phyloP scores from a whole-genome alignment of 2,113 vertebrate genomes.

The Ursus arctos region DNA sequence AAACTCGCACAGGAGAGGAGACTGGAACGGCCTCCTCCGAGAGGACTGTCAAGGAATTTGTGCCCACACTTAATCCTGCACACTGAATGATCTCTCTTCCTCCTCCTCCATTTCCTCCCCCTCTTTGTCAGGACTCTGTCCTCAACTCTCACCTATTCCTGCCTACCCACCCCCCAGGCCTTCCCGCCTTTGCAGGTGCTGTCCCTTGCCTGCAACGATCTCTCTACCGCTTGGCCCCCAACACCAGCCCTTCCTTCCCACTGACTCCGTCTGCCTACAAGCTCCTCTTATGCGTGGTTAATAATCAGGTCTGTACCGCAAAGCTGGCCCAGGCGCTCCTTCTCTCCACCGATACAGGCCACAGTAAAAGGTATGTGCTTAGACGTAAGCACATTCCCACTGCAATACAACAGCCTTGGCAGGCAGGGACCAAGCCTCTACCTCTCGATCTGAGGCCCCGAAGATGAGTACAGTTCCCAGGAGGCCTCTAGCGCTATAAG shows the following conservation, averaged over 20 bases:
- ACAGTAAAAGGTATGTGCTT: neutral
- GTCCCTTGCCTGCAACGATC: neutral
- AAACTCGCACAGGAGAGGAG: neutral
- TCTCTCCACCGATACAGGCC: neutral
- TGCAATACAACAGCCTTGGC: rapidly evolving
- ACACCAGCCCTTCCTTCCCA: neutral
- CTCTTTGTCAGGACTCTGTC: neutral
- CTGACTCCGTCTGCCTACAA: neutral
- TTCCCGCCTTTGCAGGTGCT: neutral
- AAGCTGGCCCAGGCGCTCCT: neutral
- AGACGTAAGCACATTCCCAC: neutral
- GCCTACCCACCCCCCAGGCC: rapidly evolving
- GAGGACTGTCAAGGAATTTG: neutral
- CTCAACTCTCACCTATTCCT: neutral
- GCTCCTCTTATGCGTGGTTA: neutral
- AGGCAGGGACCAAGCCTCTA: neutral
- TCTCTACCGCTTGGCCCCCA: neutral
- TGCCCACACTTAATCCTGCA: neutral
- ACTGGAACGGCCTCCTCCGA: neutral
- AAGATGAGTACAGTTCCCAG: neutral
- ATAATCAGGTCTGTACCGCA: neutral
- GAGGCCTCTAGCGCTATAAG: neutral
- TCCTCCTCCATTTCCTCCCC: neutral
- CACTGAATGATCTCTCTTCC: neutral
- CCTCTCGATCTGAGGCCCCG: neutral